These are phyloP conservation scores for Pagetopsis macropterus DNA, from an alignment of 2,797 vertebrate genomes.

Conservation along the genomic window DNA sequence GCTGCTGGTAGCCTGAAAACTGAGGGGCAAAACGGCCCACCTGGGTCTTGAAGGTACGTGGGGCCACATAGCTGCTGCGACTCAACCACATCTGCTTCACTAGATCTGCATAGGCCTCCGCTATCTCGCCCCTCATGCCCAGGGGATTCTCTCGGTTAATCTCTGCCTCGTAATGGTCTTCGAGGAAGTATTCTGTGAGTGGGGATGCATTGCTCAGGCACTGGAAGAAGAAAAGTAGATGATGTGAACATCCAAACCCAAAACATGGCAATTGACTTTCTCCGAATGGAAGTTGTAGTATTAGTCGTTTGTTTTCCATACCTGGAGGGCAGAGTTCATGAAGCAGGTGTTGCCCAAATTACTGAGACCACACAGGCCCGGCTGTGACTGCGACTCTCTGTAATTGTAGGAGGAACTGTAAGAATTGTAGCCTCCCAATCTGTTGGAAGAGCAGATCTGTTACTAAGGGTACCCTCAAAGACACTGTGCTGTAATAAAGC, in stretches of 20 bases:
- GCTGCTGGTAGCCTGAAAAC: slow-evolving; percentile 98
- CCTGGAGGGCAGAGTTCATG: slow-evolving; percentile 99
- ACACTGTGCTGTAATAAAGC: neutral
- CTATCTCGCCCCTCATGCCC: slow-evolving; percentile 97
- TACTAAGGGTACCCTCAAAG: slow-evolving; percentile 2
- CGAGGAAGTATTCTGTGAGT: slow-evolving; percentile 94
- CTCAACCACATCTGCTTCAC: slow-evolving; percentile 98
- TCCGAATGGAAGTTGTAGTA: neutral
- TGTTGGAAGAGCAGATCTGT: slow-evolving; percentile 58
- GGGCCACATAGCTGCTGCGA: slow-evolving; percentile 91
- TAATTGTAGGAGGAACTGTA: slow-evolving; percentile 92
- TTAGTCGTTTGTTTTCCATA: slow-evolving; percentile 58
- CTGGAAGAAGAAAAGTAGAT: slow-evolving; percentile 71
- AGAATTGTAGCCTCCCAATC: slow-evolving; percentile 90
- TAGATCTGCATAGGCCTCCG: slow-evolving; percentile 95
- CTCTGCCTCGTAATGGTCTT: slow-evolving; percentile 93
- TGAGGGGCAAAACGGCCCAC: slow-evolving; percentile 97
- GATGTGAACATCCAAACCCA: neutral
- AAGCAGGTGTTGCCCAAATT: slow-evolving; percentile 98
- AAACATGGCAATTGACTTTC: neutral
- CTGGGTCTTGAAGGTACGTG: slow-evolving; percentile 96
- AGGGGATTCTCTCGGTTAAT: slow-evolving; percentile 96
- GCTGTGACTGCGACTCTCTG: slow-evolving; percentile 91
- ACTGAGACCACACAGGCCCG: slow-evolving; percentile 96
- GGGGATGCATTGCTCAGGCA: slow-evolving; percentile 95